phyloP scores from a whole-genome alignment of 2,113 vertebrate genomes.

The Bos taurus region ARS-UCD2.0 NC_037329.1:72596001-72596500 shows the following conservation, averaged over 20 bases:
- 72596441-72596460: neutral
- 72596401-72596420: neutral
- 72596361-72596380: neutral
- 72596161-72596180: neutral
- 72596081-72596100: fast-evolving
- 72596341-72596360: neutral
- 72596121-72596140: neutral
- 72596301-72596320: neutral
- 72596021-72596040: neutral
- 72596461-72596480: fast-evolving
- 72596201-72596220: neutral
- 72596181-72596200: neutral
- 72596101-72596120: too few relatives aligned
- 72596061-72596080: fast-evolving
- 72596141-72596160: neutral
- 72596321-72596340: neutral
- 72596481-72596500: neutral
- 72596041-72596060: neutral
- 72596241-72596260: neutral
- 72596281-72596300: neutral
- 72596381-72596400: neutral
- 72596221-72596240: fast-evolving
- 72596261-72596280: neutral
- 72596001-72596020: fast-evolving
- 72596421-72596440: neutral